Conservation (phyloP, 2,113 vertebrate species). For the Urocynchramus pylzowi region DNA sequence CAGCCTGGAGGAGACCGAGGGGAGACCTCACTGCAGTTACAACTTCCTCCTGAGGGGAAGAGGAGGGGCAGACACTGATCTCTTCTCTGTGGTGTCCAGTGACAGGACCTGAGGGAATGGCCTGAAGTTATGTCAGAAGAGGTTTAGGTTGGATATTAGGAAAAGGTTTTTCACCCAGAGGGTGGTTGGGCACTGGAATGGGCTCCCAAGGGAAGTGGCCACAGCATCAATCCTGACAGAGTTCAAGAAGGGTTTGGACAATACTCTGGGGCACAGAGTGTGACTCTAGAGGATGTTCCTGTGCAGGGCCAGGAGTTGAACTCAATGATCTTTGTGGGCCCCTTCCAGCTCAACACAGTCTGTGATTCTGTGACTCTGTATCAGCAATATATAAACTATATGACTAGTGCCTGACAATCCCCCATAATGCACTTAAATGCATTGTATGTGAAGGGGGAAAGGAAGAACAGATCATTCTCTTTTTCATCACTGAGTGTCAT, state of each 20-base stretch:
- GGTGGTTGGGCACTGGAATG: accelerated
- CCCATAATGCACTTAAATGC: background rate
- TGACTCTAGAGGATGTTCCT: background rate
- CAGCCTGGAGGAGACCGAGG: background rate
- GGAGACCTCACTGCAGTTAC: background rate
- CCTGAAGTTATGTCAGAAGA: background rate
- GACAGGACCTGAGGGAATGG: background rate
- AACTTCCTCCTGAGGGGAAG: accelerated
- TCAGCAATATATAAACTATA: accelerated
- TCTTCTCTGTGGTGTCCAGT: background rate
- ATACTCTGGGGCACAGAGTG: accelerated
- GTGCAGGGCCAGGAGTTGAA: too few species aligned
- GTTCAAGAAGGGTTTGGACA: background rate
- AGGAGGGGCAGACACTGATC: background rate
- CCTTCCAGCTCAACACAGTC: background rate
- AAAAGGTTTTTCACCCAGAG: background rate
- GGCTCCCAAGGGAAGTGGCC: background rate
- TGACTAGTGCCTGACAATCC: background rate
- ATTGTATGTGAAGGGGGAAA: background rate
- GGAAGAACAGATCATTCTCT: background rate
- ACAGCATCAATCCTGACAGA: background rate
- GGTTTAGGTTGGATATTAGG: background rate
- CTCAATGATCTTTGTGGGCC: accelerated
- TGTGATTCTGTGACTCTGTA: background rate
- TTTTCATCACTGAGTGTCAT: background rate